Evolutionary conservation across 2,113 vertebrate genomes (phyloP), one percentile per base, ranked within the genome.

Genomic region (Vulpes ferrilata): DNA sequence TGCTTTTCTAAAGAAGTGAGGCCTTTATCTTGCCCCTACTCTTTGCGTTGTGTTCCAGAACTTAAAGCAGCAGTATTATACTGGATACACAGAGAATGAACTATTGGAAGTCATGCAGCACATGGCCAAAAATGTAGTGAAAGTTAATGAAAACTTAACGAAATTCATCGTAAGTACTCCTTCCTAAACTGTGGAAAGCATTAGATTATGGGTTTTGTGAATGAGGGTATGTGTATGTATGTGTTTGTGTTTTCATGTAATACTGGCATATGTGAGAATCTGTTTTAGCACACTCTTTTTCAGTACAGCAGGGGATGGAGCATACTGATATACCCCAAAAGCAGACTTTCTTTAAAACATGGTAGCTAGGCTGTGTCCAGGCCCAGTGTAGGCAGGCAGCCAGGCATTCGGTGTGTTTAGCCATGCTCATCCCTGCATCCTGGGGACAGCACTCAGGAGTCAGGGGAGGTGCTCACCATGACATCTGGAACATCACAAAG

Each of bases 121-220:
- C 65, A 99, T 99, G 95, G 99, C 99, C 96, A 99, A 99, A 95
- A 99, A 99, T 0, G 98, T 99, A 0, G 98, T 99, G 78, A 98
- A 93, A 96, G 98, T 99, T 11, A 99, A 99, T 0, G 99, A 99
- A 19, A 99, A 99, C 9, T 97, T 99, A 53, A 99, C 98, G 0
- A 99, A 99, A 97, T 99, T 99, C 94, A 98, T 98, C n/a, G 99
- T 99, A 98, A 99, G 99, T 98, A 97, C 65, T 59, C 7, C 53
- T 69, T 25, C 92, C 38, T 17, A 48, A 51, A 2, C 71, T 12
- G 13, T 12, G 71, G n/a, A 6, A 53, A n/a, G 60, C n/a, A 2
- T 38, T 0, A 1, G 88, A 15, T 4, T 53, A 1, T 2, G 32
- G 57, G 22, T 67, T 90, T 84, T 35, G 64, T 25, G 25, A 32